Evolutionary conservation across 2,113 vertebrate species (phyloP).

Genomic region (Eubucco bourcierii): DNA sequence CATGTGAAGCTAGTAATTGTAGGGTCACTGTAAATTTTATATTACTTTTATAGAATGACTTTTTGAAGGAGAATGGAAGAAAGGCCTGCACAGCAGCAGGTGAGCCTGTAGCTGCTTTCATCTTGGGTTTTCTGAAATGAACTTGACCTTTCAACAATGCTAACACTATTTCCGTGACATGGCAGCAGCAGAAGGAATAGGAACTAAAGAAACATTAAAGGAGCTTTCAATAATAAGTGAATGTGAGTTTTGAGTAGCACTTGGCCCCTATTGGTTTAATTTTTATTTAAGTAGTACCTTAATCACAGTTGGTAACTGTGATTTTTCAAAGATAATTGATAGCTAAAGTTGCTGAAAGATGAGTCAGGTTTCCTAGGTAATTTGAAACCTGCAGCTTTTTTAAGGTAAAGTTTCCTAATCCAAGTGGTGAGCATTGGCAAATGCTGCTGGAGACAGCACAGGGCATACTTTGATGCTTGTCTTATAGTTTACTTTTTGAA

Average conservation of each 20-base stretch:
- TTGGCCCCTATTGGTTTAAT: not conserved
- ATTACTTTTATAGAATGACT: not conserved
- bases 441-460: not conserved
- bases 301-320: not conserved
- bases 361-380: not conserved
- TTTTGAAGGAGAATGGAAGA: not conserved
- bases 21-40: not conserved
- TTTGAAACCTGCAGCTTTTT: not conserved
- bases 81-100: not conserved
- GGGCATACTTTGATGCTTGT: not conserved
- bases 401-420: not conserved
- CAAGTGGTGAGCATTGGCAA: not conserved
- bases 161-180: not conserved
- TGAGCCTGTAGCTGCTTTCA: not conserved
- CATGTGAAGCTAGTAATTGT: not conserved
- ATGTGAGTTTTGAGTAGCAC: not conserved
- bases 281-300: not conserved
- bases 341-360: not conserved
- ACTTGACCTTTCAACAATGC: slow-evolving; percentile 17
- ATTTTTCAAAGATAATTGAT: not conserved
- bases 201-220: not conserved
- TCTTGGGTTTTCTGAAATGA: not conserved
- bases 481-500: not conserved
- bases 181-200: not conserved
- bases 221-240: not conserved